These are phyloP conservation scores for Pandemis cinnamomeana DNA, from an alignment of 2,888 invertebrate genomes.

Conservation along the genomic window DNA sequence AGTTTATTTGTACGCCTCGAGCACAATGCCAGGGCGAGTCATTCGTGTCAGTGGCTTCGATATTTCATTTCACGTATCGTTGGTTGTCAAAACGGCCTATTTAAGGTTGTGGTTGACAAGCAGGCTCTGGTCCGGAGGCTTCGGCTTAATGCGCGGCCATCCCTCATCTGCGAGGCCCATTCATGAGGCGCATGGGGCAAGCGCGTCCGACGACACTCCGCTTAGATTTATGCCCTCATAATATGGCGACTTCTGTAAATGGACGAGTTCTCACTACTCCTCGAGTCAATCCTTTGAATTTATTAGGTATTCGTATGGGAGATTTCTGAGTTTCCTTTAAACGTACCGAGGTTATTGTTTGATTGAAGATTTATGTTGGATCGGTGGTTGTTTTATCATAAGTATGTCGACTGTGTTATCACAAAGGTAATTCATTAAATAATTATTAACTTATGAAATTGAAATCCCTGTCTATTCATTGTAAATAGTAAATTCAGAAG, in stretches of 20 bases:
- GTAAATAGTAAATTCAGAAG: no score
- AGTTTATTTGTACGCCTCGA: slow-evolving; percentile 31
- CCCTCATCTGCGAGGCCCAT: slow-evolving; percentile 75
- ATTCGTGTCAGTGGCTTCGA: slow-evolving; percentile 64
- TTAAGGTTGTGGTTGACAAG: slow-evolving; percentile 63
- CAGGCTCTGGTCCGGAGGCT: slow-evolving; percentile 57
- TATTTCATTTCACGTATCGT: slow-evolving; percentile 79
- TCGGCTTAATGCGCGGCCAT: slow-evolving; percentile 65
- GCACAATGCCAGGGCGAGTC: slow-evolving; percentile 49
- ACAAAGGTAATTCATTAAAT: no score
- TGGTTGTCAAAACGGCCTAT: slow-evolving; percentile 77
- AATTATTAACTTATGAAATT: background rate
- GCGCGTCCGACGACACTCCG: slow-evolving; percentile 68
- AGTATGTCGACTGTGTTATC: slow-evolving; percentile 6
- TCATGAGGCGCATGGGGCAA: slow-evolving; percentile 55
- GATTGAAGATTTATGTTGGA: slow-evolving; percentile 69
- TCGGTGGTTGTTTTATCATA: slow-evolving; percentile 31
- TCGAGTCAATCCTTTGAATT: slow-evolving; percentile 77
- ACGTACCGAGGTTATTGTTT: slow-evolving; percentile 71
- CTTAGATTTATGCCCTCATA: slow-evolving; percentile 79
- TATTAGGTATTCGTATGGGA: slow-evolving; percentile 65
- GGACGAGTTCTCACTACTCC: slow-evolving; percentile 77
- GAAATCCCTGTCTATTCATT: no score
- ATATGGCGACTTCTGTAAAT: slow-evolving; percentile 78
- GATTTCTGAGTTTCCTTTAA: slow-evolving; percentile 63